Base-by-base conservation (phyloP, 2,113 vertebrate species). In the Sarotherodon lohbergeri region DNA sequence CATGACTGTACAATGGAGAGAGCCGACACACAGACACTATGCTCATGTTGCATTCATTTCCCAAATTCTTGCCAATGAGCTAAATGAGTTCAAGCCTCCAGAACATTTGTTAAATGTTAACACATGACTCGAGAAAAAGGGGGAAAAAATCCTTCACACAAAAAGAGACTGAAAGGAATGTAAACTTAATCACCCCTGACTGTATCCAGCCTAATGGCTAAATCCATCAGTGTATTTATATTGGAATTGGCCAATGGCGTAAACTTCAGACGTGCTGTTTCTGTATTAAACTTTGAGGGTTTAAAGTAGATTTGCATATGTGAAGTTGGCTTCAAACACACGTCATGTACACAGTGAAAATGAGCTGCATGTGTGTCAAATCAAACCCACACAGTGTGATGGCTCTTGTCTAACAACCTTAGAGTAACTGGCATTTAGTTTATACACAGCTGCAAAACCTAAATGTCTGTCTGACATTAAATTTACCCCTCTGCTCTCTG, bases 41-140 rank as follows among this genome's bases (percentile, higher is more conserved):
- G 68, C 43, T 57, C 39, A 57, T 50, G 7, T 86, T 66, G 11
- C 24, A 36, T 68, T 81, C 0, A 79, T 80, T 56, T 84, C 24
- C 6, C 10, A 57, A 48, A 86, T 81, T 66, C 29, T 48, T 88
- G 36, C 55, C 82, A 73, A 22, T 83, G 29, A n/a, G 78, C 41
- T 79, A 63, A 88, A 83, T 46, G 14, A 27, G 50, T 89, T 78
- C 52, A 90, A 76, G 22, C 78, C 27, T 82, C 46, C 84, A 63
- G 89, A 83, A 56, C 78, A 27, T 90, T 90, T 88, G 80, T 79
- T 93, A 90, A 95, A 94, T 88, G 83, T 85, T 91, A 94, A 85
- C 89, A 94, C 80, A 89, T 90, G 93, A 90, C 76, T 88, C 19
- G 9, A 84, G 84, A 81, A 50, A 78, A 32, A 19, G 43, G 7